Percentiles rank a stretch among this genome's conserved stretches.
Evolutionary conservation across 2,888 invertebrate species (phyloP).

Genomic region (Myopa testacea): DNA sequence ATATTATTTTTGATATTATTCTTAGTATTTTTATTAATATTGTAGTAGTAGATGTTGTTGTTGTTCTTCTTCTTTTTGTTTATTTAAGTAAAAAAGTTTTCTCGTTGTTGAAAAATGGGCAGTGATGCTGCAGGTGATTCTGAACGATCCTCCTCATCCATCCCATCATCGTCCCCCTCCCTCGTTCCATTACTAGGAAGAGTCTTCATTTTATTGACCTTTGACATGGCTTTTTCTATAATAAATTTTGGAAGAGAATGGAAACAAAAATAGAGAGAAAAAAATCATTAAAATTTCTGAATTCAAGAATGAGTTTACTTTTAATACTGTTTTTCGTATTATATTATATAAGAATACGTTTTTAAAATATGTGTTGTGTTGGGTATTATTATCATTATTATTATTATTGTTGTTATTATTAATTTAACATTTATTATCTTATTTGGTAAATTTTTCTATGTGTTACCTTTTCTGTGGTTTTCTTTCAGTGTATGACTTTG

Average conservation of each 20-base stretch:
- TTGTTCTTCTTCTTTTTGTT: slow-evolving; percentile 14
- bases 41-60: background rate
- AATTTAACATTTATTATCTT: background rate
- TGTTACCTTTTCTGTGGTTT: background rate
- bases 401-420: background rate
- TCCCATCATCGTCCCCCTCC: slow-evolving; percentile 33
- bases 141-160: slow-evolving; percentile 63
- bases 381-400: too few relatives aligned
- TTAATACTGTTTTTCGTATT: background rate
- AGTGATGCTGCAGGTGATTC: slow-evolving; percentile 78
- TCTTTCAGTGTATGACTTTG: background rate
- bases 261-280: background rate
- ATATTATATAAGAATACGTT: background rate
- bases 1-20: background rate
- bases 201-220: slow-evolving; percentile 50
- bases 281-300: background rate
- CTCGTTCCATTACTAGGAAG: background rate
- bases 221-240: slow-evolving; percentile 82
- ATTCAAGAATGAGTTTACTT: background rate
- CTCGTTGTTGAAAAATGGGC: slow-evolving; percentile 87
- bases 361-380: too few relatives aligned
- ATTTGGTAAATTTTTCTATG: background rate
- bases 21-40: background rate
- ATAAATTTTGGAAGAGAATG: slow-evolving; percentile 45
- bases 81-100: slow-evolving; percentile 79